phyloP scores from a whole-genome alignment of 2,797 vertebrate genomes.

The Melopsittacus undulatus region DNA sequence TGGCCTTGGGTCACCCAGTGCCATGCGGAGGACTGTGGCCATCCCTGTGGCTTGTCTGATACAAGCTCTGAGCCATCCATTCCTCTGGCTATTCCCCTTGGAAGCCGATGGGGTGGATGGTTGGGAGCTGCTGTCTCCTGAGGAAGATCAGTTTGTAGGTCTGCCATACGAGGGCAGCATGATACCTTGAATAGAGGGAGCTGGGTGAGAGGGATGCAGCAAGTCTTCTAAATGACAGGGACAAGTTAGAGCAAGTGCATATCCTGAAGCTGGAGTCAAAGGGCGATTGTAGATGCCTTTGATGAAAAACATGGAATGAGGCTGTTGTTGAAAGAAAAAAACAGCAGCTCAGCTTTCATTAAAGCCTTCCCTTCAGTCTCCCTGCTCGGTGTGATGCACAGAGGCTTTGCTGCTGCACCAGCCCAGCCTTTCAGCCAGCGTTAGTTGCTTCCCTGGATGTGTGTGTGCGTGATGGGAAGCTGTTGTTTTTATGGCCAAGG shows the following conservation, averaged over 20 bases:
- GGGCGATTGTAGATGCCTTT: not conserved
- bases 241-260: slow-evolving; percentile 1
- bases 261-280: not conserved
- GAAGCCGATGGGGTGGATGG: rapidly evolving
- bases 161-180: slow-evolving; percentile 55
- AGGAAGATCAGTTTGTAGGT: not conserved
- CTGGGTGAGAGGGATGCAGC: not conserved
- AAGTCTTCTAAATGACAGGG: not conserved
- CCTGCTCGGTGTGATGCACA: not conserved
- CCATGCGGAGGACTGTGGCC: not conserved
- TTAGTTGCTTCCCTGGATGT: not conserved
- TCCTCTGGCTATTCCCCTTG: not conserved
- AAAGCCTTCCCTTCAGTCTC: not conserved
- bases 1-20: not conserved
- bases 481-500: not conserved
- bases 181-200: not conserved
- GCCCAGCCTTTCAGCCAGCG: not conserved
- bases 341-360: not conserved
- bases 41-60: not conserved
- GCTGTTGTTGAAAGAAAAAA: slow-evolving; percentile 3
- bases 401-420: not conserved
- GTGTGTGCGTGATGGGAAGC: rapidly evolving
- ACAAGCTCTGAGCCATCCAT: not conserved
- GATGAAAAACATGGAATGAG: not conserved
- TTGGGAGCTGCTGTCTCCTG: not conserved